Base-by-base conservation (phyloP, 1,140 invertebrate genomes). In the Neodiprion pinetum region DNA sequence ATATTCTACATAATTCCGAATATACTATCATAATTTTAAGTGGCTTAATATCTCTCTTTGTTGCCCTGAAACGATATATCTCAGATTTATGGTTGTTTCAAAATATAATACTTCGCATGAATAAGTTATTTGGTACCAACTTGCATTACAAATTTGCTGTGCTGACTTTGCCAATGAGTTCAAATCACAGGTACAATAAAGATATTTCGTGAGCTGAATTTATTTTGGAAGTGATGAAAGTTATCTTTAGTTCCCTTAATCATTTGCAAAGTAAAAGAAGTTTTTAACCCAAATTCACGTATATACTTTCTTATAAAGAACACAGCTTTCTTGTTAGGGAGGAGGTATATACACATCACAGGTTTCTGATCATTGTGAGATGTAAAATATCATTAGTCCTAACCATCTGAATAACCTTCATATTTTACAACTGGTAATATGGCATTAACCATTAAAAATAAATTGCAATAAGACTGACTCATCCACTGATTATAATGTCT, bases 141-240 rank as follows among this genome's bases (percentile, higher is more conserved):
- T 87, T 94, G 94, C 12, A 98, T 87, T 2, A 98, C 96, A 40
- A 40, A 40, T 40, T 40, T 40, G 5, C 28, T 40, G 28, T 40
- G 28, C 28, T 40, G 2, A 5, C 28, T 40, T 40, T 5, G 28
- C 28, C 28, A 40, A 40, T 40, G 17, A 65, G 61, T 14, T 65
- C 12, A 65, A 65, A 65, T 65, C 7, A 65, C 12, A 21, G 17
- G 1, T 7, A 65, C 61, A 65, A 65, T 65, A 40, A 40, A 40
- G 1, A 5, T 17, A 21, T 65, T 65, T 65, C 1, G 7, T 65
- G 17, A 65, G 17, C 12, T 65, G 17, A 14, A 65, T 17, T 65
- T 65, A 65, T 65, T 17, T 14, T 65, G 7, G 7, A 14, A 65
- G 12, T 14, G 2, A 65, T 7, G 7, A 0, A 65, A 7, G 12